phyloP scores from a whole-genome alignment of 2,113 vertebrate species.

The Corynorhinus townsendii region DNA sequence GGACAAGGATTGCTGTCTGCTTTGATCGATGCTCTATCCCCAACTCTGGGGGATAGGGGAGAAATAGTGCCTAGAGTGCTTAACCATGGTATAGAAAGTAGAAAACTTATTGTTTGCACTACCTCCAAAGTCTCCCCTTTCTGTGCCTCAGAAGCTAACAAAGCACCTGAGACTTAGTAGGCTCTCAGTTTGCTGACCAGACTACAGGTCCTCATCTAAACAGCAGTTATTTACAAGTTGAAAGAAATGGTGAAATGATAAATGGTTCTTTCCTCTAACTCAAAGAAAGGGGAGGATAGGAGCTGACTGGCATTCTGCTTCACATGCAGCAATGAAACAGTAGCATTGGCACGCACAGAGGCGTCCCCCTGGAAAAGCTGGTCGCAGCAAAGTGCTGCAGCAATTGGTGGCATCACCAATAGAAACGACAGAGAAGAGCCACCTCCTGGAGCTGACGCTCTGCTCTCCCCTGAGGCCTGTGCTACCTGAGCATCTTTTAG shows the following conservation, averaged over 20 bases:
- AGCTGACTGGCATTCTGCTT: neutral
- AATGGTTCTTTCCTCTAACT: slow-evolving; percentile 20
- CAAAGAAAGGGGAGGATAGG: neutral
- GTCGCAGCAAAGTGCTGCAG: neutral
- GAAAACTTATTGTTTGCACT: neutral
- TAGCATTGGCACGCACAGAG: neutral
- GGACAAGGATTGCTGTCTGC: neutral
- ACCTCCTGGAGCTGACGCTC: neutral
- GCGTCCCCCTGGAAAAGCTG: neutral
- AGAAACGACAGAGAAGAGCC: neutral
- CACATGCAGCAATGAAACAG: neutral
- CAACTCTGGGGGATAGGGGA: neutral
- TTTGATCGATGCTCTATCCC: neutral
- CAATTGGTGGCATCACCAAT: neutral
- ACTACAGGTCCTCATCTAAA: neutral
- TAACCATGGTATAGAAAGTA: neutral
- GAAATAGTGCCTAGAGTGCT: neutral
- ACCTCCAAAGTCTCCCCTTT: neutral
- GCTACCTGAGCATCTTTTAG: neutral
- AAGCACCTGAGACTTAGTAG: neutral
- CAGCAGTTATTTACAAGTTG: neutral
- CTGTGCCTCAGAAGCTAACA: neutral
- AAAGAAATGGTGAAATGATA: neutral
- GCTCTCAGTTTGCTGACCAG: neutral
- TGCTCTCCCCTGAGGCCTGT: neutral